Base-by-base conservation (phyloP, 2,113 vertebrate genomes). In the Hippocampus abdominalis region DNA sequence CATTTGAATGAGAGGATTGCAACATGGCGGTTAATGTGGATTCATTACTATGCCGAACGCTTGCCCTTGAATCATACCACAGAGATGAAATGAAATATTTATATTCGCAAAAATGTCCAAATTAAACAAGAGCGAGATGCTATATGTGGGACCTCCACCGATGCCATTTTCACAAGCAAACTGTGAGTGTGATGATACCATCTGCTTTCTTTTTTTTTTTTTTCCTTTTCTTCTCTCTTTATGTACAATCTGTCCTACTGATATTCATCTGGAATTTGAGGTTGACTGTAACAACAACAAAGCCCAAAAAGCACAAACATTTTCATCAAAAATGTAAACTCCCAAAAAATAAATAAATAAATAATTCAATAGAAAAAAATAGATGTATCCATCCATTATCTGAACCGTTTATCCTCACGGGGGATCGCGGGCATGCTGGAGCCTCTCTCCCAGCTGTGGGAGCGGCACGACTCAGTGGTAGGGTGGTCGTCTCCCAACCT, bases 261-360 rank as follows among this genome's bases (percentile, higher is more conserved):
- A 76, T 81, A 72, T 82, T 79, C 73, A 70, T 64, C 23, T 56
- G 66, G 32, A 66, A 49, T 74, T 71, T 51, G 69, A 53, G 64
- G 29, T 11, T 9, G 73, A 76, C 74, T 8, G 6, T 3, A 57
- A 59, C 21, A 54, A 16, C 3, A 69, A 32, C 46, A 71, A 54
- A 1, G 36, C 69, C 40, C 51, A 71, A 65, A 57, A 23, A 32
- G 2, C 4, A 11, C 21, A 60, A 29, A 29, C 18, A 13, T 18
- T 54, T 54, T 23, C 9, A 10, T n/a, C 7, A 21, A 11, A 4
- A n/a, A 23, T n/a, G 8, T 54, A n/a, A 9, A 54, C 1, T n/a
- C 3, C n/a, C 48, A 21, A 51, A 49, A 20, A 49, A 49, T 51
- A 51, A 21, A 51, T 7, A 49, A 2, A 49, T 21, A 20, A 20